phyloP scores from a whole-genome alignment of 2,888 invertebrate genomes.

The Chironomus riparius region DNA sequence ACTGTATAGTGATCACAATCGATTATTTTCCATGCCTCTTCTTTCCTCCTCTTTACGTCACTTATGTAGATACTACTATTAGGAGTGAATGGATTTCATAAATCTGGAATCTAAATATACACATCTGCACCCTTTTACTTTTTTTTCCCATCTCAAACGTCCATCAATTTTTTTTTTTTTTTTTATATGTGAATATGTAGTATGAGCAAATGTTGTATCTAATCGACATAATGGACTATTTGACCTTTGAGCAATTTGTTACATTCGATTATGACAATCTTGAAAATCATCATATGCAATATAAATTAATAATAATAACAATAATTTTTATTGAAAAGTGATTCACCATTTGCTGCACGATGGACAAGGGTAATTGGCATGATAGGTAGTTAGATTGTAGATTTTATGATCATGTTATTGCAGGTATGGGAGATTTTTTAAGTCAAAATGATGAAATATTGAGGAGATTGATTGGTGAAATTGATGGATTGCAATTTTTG shows the following conservation, averaged over 20 bases:
- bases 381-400: neutral
- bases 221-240: conserved; percentile 18
- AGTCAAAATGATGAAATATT: too few species aligned
- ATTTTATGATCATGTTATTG: neutral
- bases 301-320: neutral
- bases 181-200: neutral
- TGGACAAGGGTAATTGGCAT: conserved; percentile 18
- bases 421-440: too few species aligned
- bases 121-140: conserved; percentile 11
- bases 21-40: too few species aligned
- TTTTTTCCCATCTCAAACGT: neutral
- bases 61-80: too few species aligned
- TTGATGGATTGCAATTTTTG: neutral
- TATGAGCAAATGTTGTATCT: neutral
- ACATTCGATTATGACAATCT: conserved; percentile 11
- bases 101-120: neutral
- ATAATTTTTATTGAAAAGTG: neutral
- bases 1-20: too few species aligned
- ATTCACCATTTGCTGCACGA: conserved; percentile 1
- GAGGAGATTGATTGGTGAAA: too few species aligned
- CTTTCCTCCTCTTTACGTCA: too few species aligned
- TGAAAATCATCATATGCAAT: neutral
- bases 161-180: neutral
- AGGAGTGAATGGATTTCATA: neutral
- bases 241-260: conserved; percentile 14